These are phyloP conservation scores for Anisognathus igniventris DNA, from an alignment of 2,797 vertebrate genomes.

Conservation along the genomic window DNA sequence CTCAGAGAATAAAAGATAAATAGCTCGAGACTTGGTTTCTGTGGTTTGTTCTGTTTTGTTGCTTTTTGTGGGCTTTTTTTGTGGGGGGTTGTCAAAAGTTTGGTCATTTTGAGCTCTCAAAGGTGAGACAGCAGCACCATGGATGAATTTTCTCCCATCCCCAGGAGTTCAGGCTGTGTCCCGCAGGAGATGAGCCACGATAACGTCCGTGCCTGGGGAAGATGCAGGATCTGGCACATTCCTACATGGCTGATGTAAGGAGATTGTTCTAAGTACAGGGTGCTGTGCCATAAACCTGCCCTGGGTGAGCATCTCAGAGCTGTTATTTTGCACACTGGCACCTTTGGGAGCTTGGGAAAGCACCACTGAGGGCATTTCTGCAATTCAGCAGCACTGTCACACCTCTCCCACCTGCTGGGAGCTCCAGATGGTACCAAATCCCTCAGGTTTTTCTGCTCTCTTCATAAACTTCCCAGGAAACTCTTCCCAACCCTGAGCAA, in stretches of 20 bases:
- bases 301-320: neutral
- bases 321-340: neutral
- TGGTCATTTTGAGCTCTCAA: neutral
- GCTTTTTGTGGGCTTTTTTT: neutral
- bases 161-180: neutral
- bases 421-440: neutral
- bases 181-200: neutral
- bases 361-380: neutral
- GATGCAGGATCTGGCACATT: neutral
- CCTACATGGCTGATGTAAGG: neutral
- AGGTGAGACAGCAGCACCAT: neutral
- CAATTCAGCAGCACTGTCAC: neutral
- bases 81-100: neutral
- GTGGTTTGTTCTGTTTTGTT: neutral
- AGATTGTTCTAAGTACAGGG: neutral
- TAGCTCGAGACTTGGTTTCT: neutral
- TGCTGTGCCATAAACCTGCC: neutral
- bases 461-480: neutral
- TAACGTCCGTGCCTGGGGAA: accelerated
- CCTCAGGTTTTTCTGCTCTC: neutral
- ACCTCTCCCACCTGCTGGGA: neutral
- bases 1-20: neutral
- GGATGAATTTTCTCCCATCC: neutral
- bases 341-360: neutral
- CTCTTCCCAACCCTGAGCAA: neutral